Base-by-base conservation (phyloP, 2,888 invertebrate genomes). In the Diabrotica balteata region DNA sequence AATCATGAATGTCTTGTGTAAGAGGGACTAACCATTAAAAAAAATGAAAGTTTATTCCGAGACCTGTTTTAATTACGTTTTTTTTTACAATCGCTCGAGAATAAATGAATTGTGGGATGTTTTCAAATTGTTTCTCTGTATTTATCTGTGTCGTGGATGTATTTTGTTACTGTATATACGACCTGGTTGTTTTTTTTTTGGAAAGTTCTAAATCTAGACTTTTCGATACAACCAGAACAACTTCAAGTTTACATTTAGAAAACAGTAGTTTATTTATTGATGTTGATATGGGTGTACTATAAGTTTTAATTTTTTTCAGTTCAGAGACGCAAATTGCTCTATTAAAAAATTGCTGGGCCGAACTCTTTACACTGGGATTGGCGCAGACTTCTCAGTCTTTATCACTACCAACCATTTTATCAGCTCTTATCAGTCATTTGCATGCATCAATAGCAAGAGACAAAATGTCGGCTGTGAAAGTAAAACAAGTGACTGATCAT, bases 271-370 rank as follows among this genome's bases (percentile, higher is more conserved):
- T 43, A 22, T 7, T 51, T 51, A 32, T 0, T 52, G 55, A 52
- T 46, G 32, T 60, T 22, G 11, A 42, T 60, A 42, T 7, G 17
- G 5, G 9, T 8, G n/a, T 45, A 46, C 4, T 69, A 58, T 63
- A 51, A 51, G 11, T 53, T 54, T 57, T 59, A 64, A 67, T 68
- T 68, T 74, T 58, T 85, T 87, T 66, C 84, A 94, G 95, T 67
- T 88, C 90, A 68, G 94, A 95, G 72, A 88, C 92, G 63, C 96
- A 97, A 86, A 92, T 93, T 75, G 88, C 90, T 0, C 85, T 98
- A 51, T 87, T 98, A 71, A 92, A 94, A 80, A 90, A 91, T 64
- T 93, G 94, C 78, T 98, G 98, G 98, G 91, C 95, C 68, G 95
- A 97, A 80, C 83, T 98, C 69, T 95, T 98, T 82, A 91, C 93